Percentiles rank a stretch among this genome's conserved stretches.
These are phyloP conservation scores for Bombylius discolor DNA, from an alignment of 2,888 invertebrate species.

Conservation along the genomic window DNA sequence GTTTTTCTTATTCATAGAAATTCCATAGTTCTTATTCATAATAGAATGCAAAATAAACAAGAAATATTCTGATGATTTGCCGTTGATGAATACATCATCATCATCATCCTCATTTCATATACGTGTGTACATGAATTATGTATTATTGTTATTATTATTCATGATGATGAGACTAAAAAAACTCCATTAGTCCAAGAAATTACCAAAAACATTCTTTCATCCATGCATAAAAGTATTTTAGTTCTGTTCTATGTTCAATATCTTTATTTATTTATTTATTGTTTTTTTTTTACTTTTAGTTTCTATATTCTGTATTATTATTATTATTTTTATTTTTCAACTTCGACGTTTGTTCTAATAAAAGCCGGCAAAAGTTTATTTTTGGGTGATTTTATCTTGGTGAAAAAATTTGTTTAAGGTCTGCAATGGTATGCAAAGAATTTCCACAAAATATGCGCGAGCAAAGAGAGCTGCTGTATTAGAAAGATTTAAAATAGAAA, in stretches of 20 bases:
- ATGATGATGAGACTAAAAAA: too few species aligned
- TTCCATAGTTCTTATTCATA: background rate
- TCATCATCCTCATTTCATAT: too few species aligned
- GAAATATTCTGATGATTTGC: too few species aligned
- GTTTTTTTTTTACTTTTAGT: background rate
- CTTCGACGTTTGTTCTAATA: background rate
- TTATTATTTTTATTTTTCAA: too few species aligned
- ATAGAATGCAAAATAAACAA: background rate
- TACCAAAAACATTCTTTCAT: background rate
- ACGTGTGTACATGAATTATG: too few species aligned
- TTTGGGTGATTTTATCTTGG: background rate
- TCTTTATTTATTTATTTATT: background rate
- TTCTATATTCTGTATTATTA: background rate
- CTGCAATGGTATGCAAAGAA: conserved; percentile 1
- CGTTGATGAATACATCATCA: too few species aligned
- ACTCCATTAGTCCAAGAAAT: too few species aligned
- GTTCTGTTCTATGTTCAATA: too few species aligned
- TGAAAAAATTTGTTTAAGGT: background rate
- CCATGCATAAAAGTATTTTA: background rate
- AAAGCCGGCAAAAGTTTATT: conserved; percentile 2
- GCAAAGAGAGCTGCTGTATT: too few species aligned
- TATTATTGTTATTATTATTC: too few species aligned
- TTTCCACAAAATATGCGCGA: background rate
- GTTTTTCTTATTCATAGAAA: background rate
- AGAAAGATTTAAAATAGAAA: too few species aligned